Base-by-base conservation (phyloP, 2,888 invertebrate genomes). In the Plutella xylostella region DNA sequence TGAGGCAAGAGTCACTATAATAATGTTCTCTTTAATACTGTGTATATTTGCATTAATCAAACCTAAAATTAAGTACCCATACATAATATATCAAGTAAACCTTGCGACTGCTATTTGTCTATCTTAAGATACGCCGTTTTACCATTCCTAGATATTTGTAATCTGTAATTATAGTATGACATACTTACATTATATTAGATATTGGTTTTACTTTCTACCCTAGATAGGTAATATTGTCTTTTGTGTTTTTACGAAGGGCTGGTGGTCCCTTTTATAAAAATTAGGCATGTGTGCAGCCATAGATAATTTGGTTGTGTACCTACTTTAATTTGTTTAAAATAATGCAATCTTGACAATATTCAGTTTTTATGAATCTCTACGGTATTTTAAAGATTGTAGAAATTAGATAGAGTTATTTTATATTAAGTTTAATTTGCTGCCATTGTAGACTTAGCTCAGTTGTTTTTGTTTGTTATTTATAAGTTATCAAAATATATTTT, bases 211-310 rank as follows among this genome's bases (percentile, higher is more conserved):
- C 57, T 55, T 54, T 51, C 54, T 45, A 15, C 17, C 34, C 15
- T 34, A 34, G 34, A 34, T 34, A 34, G 34, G 34, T 18, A 25
- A 28, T 22, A 31, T 18, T 30, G 14, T n/a, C n/a, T n/a, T n/a
- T n/a, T n/a, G n/a, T n/a, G n/a, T n/a, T n/a, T n/a, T n/a, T n/a
- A n/a, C n/a, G n/a, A n/a, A n/a, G n/a, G n/a, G n/a, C n/a, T n/a
- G n/a, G 18, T 25, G 35, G 21, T 25, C 34, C 28, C 25, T 43
- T 35, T 41, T 41, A 19, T 38, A 12, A 19, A 20, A 38, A 38
- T 21, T 15, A 46, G 63, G 65, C 61, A 61, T 68, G 68, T 68
- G 65, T 71, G 68, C 65, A 61, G n/a, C n/a, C n/a, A n/a, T n/a
- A n/a, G n/a, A n/a, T 61, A 45, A 11, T 34, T 12, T 28, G 28